Conservation (phyloP, 2,888 invertebrate genomes). For the Metellina segmentata region DNA sequence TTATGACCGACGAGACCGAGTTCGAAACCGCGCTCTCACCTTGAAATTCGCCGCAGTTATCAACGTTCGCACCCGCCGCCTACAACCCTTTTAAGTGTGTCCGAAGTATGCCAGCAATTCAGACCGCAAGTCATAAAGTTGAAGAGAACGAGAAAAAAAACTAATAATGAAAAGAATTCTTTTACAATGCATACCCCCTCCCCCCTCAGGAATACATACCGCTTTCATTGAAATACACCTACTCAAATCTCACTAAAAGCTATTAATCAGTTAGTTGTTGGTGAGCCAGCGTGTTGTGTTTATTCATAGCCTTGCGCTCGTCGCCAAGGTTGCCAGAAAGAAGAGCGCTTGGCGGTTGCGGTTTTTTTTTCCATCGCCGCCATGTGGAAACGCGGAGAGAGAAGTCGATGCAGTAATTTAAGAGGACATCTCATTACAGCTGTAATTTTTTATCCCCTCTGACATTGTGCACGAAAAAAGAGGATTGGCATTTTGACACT, state of each 20-base stretch:
- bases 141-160: not conserved
- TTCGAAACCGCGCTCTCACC: conserved; percentile 24
- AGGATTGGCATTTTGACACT: not conserved
- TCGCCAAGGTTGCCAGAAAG: conserved; percentile 32
- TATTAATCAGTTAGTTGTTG: conserved; percentile 71
- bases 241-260: conserved; percentile 62
- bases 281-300: conserved; percentile 49
- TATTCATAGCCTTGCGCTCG: conserved; percentile 60
- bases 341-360: conserved; percentile 17
- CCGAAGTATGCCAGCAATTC: conserved; percentile 61
- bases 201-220: not conserved
- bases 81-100: conserved; percentile 52
- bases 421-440: not conserved
- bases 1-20: no score
- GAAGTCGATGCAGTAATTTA: not conserved
- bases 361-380: not conserved
- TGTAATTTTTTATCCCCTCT: not conserved
- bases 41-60: conserved; percentile 51
- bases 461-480: not conserved
- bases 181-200: conserved; percentile 23
- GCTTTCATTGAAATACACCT: conserved; percentile 50
- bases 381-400: not conserved
- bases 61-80: conserved; percentile 10
- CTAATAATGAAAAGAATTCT: conserved; percentile 19
- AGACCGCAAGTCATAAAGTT: conserved; percentile 55